phyloP scores from a whole-genome alignment of 2,888 invertebrate species.

The Biston betularia region DNA sequence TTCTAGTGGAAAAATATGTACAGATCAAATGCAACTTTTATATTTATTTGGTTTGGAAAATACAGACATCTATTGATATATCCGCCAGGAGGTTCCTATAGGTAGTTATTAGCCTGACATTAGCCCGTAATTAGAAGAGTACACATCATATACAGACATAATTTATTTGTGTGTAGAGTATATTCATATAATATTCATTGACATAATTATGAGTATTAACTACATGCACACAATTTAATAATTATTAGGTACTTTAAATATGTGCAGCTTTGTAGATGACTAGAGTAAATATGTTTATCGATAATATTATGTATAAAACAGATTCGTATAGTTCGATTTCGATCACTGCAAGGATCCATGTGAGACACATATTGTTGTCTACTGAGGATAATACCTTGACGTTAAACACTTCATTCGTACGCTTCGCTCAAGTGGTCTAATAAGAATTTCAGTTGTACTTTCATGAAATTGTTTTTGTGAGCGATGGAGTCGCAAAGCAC shows the following conservation, averaged over 20 bases:
- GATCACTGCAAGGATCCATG: constrained; percentile 87
- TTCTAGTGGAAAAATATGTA: constrained; percentile 83
- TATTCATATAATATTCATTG: constrained; percentile 68
- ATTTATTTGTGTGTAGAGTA: constrained; percentile 67
- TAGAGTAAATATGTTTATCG: constrained; percentile 80
- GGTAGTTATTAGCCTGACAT: constrained; percentile 48
- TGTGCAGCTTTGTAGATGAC: constrained; percentile 85
- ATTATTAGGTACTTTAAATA: constrained; percentile 70
- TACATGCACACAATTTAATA: constrained; percentile 74
- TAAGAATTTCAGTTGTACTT: constrained; percentile 86
- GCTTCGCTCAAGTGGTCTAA: constrained; percentile 89
- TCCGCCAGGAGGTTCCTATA: constrained; percentile 48
- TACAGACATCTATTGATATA: constrained; percentile 56
- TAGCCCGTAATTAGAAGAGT: constrained; percentile 62
- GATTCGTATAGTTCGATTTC: constrained; percentile 73
- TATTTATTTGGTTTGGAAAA: constrained; percentile 72
- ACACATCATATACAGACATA: constrained; percentile 68
- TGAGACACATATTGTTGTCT: constrained; percentile 74
- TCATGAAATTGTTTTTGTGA: constrained; percentile 81
- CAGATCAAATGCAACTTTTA: constrained; percentile 72
- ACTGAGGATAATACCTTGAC: constrained; percentile 80
- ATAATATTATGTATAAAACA: constrained; percentile 77
- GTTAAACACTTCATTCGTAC: constrained; percentile 84
- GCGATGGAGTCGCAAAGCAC: constrained; percentile 81
- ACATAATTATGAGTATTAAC: constrained; percentile 76